A percentile compares a stretch with the other conserved stretches of the same genome.
These are phyloP conservation scores for Scopus umbretta DNA, from an alignment of 2,113 vertebrate species.

Conservation along the genomic window DNA sequence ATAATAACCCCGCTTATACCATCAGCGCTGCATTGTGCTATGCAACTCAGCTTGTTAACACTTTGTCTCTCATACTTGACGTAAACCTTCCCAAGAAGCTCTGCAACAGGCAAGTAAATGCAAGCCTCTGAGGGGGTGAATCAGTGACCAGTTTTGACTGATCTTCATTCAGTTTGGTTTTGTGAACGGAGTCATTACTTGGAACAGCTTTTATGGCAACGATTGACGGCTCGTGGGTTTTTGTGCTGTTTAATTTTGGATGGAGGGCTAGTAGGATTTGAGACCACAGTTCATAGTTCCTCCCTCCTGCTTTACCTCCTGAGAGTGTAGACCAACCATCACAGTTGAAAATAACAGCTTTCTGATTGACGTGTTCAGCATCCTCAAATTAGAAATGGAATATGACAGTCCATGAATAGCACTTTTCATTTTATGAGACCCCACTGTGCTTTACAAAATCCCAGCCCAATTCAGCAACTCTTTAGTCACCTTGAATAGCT, in stretches of 20 bases:
- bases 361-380: not conserved
- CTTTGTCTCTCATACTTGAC: constrained; percentile 92
- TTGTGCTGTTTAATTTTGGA: not conserved
- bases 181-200: not conserved
- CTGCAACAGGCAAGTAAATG: constrained; percentile 87
- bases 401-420: not conserved
- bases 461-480: not conserved
- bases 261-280: not conserved
- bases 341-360: not conserved
- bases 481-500: not conserved
- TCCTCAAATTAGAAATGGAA: not conserved
- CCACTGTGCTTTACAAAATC: not conserved
- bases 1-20: constrained; percentile 92
- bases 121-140: not conserved
- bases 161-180: not conserved
- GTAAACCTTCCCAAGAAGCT: constrained; percentile 95
- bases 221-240: not conserved
- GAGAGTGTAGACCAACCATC: not conserved
- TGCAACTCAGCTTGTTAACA: constrained; percentile 90
- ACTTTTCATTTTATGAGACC: not conserved
- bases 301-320: not conserved
- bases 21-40: constrained; percentile 96
- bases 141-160: not conserved
- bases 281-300: not conserved
- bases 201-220: not conserved